Base-by-base conservation (phyloP, 2,797 vertebrate species). In the Hippopotamyrus pictus region DNA sequence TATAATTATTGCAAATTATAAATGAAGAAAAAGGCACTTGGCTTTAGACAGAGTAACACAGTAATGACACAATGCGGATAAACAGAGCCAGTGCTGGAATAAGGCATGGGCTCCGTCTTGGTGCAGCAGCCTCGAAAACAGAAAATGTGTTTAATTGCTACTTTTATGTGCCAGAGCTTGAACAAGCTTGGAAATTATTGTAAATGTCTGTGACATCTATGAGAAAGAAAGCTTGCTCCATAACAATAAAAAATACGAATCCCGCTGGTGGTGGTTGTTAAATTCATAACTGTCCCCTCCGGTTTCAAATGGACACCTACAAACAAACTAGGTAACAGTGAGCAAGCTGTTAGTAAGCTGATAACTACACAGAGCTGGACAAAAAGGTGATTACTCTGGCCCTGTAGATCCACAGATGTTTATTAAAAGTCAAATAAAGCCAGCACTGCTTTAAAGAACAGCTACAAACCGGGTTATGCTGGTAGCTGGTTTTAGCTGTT, bases 331-430 rank as follows among this genome's bases (percentile, higher is more conserved):
- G 91, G 92, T 91, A 44, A 79, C 37, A n/a, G 73, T 9, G 29
- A 79, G 44, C 37, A 44, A n/a, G 88, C 90, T 91, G 90, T 90
- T 94, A 94, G 96, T 95, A 95, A 95, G 93, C 94, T 88, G 93
- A 90, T 94, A 95, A 95, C 95, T 94, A 95, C 92, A 94, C 91
- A 93, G 91, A 93, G 91, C 90, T 76, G 89, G 88, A 91, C 90
- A 54, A 7, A 59, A 46, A 90, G 91, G 92, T 91, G 90, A 90
- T 83, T 89, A 91, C 65, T 90, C 62, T 92, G 90, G 89, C 89
- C 88, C 88, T 89, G 92, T 90, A 90, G 89, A 91, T 94, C 94
- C 94, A 93, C 92, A 92, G 90, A 93, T 92, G 90, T 90, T 93
- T 89, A 93, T 88, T 91, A 93, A 89, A 88, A 88, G 86, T 87